These are phyloP conservation scores for Dipodomys stephensi DNA, from an alignment of 2,113 vertebrate species.

Conservation along the genomic window DNA sequence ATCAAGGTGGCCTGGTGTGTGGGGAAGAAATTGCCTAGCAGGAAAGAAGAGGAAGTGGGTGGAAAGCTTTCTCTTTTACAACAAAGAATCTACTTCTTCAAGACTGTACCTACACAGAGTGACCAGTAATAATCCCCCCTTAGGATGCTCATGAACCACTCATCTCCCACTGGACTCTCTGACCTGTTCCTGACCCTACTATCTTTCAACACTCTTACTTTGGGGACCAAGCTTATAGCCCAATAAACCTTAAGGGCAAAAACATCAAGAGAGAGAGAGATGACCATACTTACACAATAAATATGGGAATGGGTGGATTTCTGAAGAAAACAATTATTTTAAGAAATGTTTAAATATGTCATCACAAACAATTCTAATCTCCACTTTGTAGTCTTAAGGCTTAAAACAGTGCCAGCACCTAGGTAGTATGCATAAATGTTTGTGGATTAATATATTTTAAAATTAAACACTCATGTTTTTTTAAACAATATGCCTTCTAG, in stretches of 20 bases:
- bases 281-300: not conserved
- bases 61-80: not conserved
- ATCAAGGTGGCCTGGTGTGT: not conserved
- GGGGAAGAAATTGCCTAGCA: too few species aligned
- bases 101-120: not conserved
- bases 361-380: not conserved
- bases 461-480: not conserved
- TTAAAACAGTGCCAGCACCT: not conserved
- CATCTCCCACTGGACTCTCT: not conserved
- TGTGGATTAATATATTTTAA: not conserved
- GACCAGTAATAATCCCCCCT: not conserved
- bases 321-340: constrained; percentile 20
- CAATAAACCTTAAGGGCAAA: not conserved
- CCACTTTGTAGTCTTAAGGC: not conserved
- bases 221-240: not conserved
- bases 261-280: not conserved
- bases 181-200: too few species aligned
- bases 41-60: not conserved
- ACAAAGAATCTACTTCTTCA: not conserved
- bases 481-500: not conserved
- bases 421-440: constrained; percentile 6
- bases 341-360: not conserved
- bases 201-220: not conserved
- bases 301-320: not conserved
- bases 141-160: too few species aligned